Evolutionary conservation across 2,113 vertebrate genomes (phyloP).

Genomic region (Prolemur simus): DNA sequence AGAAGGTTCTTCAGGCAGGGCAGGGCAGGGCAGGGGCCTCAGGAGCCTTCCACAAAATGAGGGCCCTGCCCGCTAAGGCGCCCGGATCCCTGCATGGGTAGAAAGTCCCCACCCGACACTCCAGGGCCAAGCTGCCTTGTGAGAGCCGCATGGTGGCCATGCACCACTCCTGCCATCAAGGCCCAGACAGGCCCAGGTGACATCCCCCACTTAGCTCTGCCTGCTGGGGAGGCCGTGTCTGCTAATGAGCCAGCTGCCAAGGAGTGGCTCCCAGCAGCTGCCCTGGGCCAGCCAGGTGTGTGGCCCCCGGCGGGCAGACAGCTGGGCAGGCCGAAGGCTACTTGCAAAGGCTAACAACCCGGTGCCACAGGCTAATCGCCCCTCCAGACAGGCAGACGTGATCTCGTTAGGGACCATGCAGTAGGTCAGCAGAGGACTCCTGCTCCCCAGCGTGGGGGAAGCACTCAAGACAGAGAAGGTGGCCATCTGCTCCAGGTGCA

Average conservation of each 20-base stretch:
- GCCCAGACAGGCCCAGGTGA: not conserved
- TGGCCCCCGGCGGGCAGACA: not conserved
- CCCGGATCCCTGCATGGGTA: not conserved
- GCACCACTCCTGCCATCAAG: not conserved
- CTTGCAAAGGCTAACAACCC: constrained; percentile 48
- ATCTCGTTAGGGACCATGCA: constrained; percentile 25
- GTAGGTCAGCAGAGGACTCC: not conserved
- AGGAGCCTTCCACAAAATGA: not conserved
- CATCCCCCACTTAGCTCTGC: not conserved
- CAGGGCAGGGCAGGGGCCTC: not conserved
- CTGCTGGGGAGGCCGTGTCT: not conserved
- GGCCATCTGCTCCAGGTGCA: not conserved
- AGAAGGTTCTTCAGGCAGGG: not conserved
- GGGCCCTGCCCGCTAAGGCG: not conserved
- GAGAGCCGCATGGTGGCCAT: rapidly evolving
- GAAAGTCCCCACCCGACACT: rapidly evolving
- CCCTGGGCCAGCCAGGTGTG: constrained; percentile 14
- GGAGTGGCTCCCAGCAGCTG: not conserved
- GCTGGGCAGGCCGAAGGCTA: not conserved
- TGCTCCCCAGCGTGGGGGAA: not conserved
- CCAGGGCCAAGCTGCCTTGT: not conserved
- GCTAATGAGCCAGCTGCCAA: not conserved
- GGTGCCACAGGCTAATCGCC: not conserved
- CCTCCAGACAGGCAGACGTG: constrained; percentile 23
- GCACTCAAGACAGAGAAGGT: not conserved